Evolutionary conservation across 64 coral and sea anemone species (phyloP), one percentile per base, ranked within the genome.

Genomic region (Stichodactyla helianthus): DNA sequence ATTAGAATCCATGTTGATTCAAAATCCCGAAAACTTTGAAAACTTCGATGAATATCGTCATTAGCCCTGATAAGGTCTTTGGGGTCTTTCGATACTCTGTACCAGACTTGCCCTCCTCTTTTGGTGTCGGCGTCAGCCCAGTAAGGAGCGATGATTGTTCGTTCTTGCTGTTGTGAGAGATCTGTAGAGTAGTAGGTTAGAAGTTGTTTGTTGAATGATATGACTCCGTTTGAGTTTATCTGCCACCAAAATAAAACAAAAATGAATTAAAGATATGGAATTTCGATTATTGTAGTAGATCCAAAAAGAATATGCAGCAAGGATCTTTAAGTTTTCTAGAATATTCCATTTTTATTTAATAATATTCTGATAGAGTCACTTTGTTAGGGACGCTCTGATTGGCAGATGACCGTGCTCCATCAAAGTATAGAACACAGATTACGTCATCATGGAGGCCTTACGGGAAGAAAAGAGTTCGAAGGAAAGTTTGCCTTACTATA

Each of bases 171-270:
- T 3, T 88, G 17, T 1, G 83, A 52, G 58, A 93, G 77, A 10
- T 28, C 20, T 17, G 53, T 22, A 67, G 74, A 60, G 18, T 35
- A 15, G 53, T 82, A 82, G 13, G 17, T 52, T 2, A 5, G 18
- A 8, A 89, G 18, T 5, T 5, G 5, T 6, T 64, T 54, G 23
- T 59, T 53, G 54, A 93, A 93, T 16, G 87, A 89, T 18, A 93
- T 89, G 3, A 87, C 77, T 31, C 92, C 92, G 86, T 93, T 93
- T 51, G 88, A 84, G 64, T 89, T 86, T 6, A 93, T 82, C 91
- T 93, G 55, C 55, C 3, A 58, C 8, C 9, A 58, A 58, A 58
- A 58, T 58, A 15, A 58, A 58, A 58, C 6, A 11, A 11, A 58
- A 4, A 0, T 58, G 55, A 58, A 58, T 58, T 3, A 44, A 44